A percentile compares a stretch with the other conserved stretches of the same genome.
Conservation (phyloP, 2,113 vertebrate genomes). For the Sapajus apella region DNA sequence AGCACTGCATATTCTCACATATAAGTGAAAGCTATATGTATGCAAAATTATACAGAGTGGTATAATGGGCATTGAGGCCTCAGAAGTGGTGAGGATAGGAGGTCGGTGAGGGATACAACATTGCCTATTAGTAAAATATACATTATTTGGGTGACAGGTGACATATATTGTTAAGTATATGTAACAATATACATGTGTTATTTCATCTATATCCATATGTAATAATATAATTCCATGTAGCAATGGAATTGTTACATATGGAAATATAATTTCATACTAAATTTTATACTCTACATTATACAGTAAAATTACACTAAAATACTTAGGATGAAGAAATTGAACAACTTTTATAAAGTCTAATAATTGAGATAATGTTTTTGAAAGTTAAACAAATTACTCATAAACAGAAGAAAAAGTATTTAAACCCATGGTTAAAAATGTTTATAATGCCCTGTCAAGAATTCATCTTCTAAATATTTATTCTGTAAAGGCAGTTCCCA, state of each 20-base stretch:
- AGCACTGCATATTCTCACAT: no score
- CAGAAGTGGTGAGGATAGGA: no score
- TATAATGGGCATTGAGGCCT: no score
- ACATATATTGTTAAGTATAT: no score
- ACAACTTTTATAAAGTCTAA: conserved; percentile 66
- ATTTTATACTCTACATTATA: not conserved
- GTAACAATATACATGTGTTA: no score
- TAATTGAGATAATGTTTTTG: not conserved
- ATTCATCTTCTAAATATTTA: conserved; percentile 53
- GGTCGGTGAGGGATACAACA: no score
- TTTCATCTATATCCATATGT: no score
- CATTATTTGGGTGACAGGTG: no score
- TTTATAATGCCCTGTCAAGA: conserved; percentile 62
- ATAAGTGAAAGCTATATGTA: no score
- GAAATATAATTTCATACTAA: not conserved
- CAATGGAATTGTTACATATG: not conserved
- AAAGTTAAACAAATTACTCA: conserved; percentile 38
- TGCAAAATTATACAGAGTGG: no score
- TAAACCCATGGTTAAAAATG: conserved; percentile 71
- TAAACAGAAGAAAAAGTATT: conserved; percentile 52
- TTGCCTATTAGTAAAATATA: no score
- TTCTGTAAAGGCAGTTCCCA: conserved; percentile 43
- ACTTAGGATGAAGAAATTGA: conserved; percentile 45
- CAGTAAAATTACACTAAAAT: conserved; percentile 60
- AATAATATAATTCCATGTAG: no score